Base-by-base conservation (phyloP, 2,888 invertebrate genomes). In the Andrena praecox region DNA sequence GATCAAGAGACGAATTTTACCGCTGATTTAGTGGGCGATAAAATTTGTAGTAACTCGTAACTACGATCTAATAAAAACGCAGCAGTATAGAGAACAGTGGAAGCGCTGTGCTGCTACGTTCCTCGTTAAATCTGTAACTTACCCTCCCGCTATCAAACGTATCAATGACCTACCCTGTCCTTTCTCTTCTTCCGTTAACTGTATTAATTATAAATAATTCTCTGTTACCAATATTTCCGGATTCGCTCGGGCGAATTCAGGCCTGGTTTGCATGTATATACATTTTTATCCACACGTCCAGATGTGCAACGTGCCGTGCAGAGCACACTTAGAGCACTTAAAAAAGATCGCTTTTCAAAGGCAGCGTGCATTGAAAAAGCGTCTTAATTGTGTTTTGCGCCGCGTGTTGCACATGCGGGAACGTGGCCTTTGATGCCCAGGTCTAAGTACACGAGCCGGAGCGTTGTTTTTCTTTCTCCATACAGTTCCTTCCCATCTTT, bases 111-210 rank as follows among this genome's bases (percentile, higher is more conserved):
- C 64, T 80, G 67, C 69, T 54, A 78, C 54, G 59, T 81, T 74
- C 59, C 56, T 59, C 20, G 31, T 72, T 63, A 70, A 52, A 70
- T 27, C 27, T 10, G 29, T 48, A 56, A 74, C 59, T 73, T 87
- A 85, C 16, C 77, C 72, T 73, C 63, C 20, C 31, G 35, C 24
- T n/a, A 24, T 76, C 60, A 63, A 77, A 84, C 67, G 64, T 77
- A 83, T 76, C 76, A 87, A 87, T 84, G 87, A 87, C 75, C 81
- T 81, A 56, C 12, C 67, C 54, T 76, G 54, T 56, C 60, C 60
- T 50, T 64, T 67, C 59, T 59, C 42, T 59, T 48, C n/a, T 29
- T 59, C n/a, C 48, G 33, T 56, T 62, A 27, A 52, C 50, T 72
- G 16, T 16, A 12, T 4, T 63, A 42, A 1, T 27, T 31, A 52